Base-by-base conservation (phyloP, 2,888 invertebrate species). In the Dasypolia templi region DNA sequence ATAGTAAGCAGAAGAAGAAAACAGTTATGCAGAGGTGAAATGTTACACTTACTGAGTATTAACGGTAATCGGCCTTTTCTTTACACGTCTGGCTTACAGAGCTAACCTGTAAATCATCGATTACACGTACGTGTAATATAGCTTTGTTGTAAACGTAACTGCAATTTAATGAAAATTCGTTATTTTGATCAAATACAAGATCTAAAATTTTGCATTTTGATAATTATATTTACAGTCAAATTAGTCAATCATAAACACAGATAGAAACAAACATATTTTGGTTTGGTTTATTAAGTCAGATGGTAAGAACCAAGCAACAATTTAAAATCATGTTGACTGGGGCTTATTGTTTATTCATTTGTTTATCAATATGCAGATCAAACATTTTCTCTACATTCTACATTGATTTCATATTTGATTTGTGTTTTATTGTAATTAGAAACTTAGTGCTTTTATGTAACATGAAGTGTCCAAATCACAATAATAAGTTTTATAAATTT, bases 61-160 rank as follows among this genome's bases (percentile, higher is more conserved):
- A 85, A 85, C 85, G 82, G 85, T 87, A 84, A 81, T 78, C 86
- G 80, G 79, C 56, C 70, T 77, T 49, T 85, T 53, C 70, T 77
- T 49, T 85, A 74, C 42, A 49, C 26, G 72, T 74, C 71, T 77
- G 68, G 65, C 69, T 68, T 75, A 46, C 53, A 63, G 81, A 86
- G 74, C 71, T 85, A 86, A 85, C 86, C 83, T 84, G 86, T 68
- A 86, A 83, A 75, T 64, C 46, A 80, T 63, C n/a, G 58, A 71
- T 70, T 68, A 72, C 55, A 74, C 58, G 58, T 82, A 82, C 71
- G 74, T 74, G 82, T 75, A 73, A 67, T 53, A 26, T 68, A 56
- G 56, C 17, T 63, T 58, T 55, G 7, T n/a, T n/a, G 32, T 53
- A 46, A 58, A 53, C 12, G 9, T 66, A 22, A 56, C 22, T 39